Percentiles rank a stretch among this genome's conserved stretches.
These are phyloP conservation scores for Oncorhynchus keta DNA, from an alignment of 2,113 vertebrate genomes.

Conservation along the genomic window DNA sequence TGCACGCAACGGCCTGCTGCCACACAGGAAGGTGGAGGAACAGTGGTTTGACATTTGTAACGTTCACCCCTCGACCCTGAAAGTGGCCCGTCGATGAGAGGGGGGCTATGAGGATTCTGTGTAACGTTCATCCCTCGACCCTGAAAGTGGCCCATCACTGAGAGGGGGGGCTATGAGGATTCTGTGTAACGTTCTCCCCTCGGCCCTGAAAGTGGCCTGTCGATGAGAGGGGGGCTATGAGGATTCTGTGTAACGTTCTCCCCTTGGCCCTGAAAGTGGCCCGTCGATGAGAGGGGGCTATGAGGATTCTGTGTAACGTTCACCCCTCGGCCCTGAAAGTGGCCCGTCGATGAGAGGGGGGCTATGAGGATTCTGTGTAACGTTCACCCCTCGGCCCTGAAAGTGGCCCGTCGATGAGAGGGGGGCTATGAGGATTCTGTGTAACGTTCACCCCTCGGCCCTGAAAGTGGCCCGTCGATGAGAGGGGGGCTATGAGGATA, in stretches of 20 bases:
- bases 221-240: constrained; percentile 43
- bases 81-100: constrained; percentile 56
- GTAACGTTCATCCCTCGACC: too few relatives aligned
- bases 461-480: constrained; percentile 66
- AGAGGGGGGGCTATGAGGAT: neutral
- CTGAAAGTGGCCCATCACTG: too few relatives aligned
- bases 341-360: constrained; percentile 50
- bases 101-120: too few relatives aligned
- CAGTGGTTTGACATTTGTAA: constrained; percentile 85
- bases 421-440: neutral
- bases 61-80: constrained; percentile 70
- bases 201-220: constrained; percentile 59
- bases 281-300: constrained; percentile 45
- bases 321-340: constrained; percentile 55
- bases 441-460: too few relatives aligned
- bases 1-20: constrained; percentile 72
- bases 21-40: constrained; percentile 66
- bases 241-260: neutral
- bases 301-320: neutral
- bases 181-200: neutral
- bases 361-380: neutral
- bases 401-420: constrained; percentile 59
- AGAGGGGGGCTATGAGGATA: constrained; percentile 5
- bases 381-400: constrained; percentile 47
- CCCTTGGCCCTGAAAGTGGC: constrained; percentile 55